These are phyloP conservation scores for Luehdorfia chinensis DNA, from an alignment of 1,140 invertebrate genomes.

Conservation along the genomic window DNA sequence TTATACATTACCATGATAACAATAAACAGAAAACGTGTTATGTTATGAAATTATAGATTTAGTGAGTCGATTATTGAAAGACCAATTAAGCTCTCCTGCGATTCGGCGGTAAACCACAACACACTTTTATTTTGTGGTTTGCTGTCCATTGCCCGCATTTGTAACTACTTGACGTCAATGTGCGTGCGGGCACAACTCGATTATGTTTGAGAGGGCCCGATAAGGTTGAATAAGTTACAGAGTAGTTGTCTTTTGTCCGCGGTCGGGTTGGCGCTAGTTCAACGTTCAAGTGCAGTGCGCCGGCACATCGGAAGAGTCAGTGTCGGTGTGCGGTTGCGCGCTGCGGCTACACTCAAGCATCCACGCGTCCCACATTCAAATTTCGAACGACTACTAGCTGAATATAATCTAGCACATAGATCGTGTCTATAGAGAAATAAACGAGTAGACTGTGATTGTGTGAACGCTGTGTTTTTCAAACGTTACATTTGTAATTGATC, in stretches of 20 bases:
- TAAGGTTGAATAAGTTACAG: slow-evolving; percentile 22
- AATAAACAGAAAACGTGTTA: too few relatives aligned
- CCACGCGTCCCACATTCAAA: slow-evolving; percentile 36
- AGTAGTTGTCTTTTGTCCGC: slow-evolving; percentile 23
- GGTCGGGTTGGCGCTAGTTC: slow-evolving; percentile 59
- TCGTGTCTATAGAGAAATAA: slow-evolving; percentile 15
- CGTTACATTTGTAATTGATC: not conserved
- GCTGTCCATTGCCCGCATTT: slow-evolving; percentile 42
- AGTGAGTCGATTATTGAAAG: not conserved
- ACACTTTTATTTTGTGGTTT: slow-evolving; percentile 57
- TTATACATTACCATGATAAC: too few relatives aligned
- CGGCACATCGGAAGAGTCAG: slow-evolving; percentile 45
- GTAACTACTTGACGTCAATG: slow-evolving; percentile 33
- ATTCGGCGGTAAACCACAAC: slow-evolving; percentile 43
- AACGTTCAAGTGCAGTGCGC: slow-evolving; percentile 60
- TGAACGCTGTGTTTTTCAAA: slow-evolving; percentile 11
- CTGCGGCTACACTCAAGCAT: slow-evolving; percentile 24
- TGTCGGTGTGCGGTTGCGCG: slow-evolving; percentile 38
- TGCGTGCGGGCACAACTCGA: slow-evolving; percentile 29
- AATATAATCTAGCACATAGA: slow-evolving; percentile 9
- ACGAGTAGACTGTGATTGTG: slow-evolving; percentile 12
- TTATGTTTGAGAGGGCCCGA: slow-evolving; percentile 32
- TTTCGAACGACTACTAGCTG: slow-evolving; percentile 27
- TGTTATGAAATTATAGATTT: too few relatives aligned
- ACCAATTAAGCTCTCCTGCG: not conserved